Evolutionary conservation across 1,140 invertebrate genomes (phyloP).

Genomic region (Sesamia nonagrioides): DNA sequence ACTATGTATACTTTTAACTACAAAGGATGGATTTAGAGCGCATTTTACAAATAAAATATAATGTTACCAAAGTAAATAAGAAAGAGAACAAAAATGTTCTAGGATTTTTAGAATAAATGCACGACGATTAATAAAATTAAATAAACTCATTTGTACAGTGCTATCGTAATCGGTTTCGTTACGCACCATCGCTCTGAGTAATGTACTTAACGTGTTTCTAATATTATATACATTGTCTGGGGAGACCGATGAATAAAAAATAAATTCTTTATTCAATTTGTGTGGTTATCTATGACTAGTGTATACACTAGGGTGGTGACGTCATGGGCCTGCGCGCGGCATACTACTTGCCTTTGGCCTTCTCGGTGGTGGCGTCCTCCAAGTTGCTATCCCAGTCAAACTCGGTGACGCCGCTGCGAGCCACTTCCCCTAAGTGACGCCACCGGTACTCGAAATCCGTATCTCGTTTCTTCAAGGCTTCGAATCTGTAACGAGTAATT

Average conservation of each 20-base stretch:
- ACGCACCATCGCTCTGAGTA: conserved; percentile 1
- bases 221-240: conserved; percentile 39
- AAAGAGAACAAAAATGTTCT: conserved; percentile 24
- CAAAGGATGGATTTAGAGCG: conserved; percentile 61
- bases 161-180: conserved; percentile 16
- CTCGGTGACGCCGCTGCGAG: conserved; percentile 91
- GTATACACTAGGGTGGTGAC: conserved; percentile 54
- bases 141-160: conserved; percentile 41
- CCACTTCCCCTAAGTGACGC: conserved; percentile 93
- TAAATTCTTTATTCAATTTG: conserved; percentile 43
- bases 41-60: conserved; percentile 41
- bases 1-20: conserved; percentile 51
- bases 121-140: conserved; percentile 43
- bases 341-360: conserved; percentile 78
- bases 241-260: conserved; percentile 30
- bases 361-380: conserved; percentile 89
- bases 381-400: conserved; percentile 96
- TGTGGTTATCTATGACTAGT: conserved; percentile 60
- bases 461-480: conserved; percentile 93
- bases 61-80: conserved; percentile 9
- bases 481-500: conserved; percentile 89
- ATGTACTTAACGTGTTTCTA: conserved; percentile 37
- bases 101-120: conserved; percentile 49
- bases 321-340: conserved; percentile 25
- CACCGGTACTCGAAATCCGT: conserved; percentile 93